phyloP scores from a whole-genome alignment of 1,140 invertebrate genomes.

The Centruroides vittatus region DNA sequence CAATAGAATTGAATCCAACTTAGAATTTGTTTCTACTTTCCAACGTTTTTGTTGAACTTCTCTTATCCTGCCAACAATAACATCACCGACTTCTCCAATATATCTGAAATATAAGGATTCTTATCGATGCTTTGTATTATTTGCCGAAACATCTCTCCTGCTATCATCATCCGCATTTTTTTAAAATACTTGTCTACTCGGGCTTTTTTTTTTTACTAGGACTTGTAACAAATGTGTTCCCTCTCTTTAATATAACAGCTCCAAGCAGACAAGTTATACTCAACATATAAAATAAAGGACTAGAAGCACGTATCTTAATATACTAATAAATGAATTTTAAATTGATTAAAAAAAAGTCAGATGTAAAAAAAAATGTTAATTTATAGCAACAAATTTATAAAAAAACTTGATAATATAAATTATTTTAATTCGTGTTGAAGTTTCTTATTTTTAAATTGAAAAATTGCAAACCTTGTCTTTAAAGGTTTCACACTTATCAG shows the following conservation, averaged over 20 bases:
- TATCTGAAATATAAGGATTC: conserved; percentile 26
- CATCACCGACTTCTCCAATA: conserved; percentile 84
- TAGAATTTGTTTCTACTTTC: conserved; percentile 89
- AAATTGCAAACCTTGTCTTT: conserved; percentile 49
- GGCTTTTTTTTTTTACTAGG: not conserved
- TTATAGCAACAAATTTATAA: too few relatives aligned
- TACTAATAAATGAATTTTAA: too few relatives aligned
- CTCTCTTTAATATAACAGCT: too few relatives aligned
- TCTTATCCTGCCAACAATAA: conserved; percentile 83
- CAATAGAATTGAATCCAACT: conserved; percentile 72
- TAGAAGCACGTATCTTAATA: too few relatives aligned
- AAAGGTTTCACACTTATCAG: conserved; percentile 78
- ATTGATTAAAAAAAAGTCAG: too few relatives aligned
- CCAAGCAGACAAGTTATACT: too few relatives aligned
- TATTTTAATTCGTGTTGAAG: too few relatives aligned
- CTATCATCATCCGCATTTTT: not conserved
- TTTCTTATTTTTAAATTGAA: not conserved
- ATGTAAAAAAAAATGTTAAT: too few relatives aligned
- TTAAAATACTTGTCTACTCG: not conserved
- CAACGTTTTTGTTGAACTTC: conserved; percentile 78
- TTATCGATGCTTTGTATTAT: too few relatives aligned
- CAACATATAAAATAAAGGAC: too few relatives aligned
- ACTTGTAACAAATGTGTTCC: not conserved
- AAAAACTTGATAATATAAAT: too few relatives aligned
- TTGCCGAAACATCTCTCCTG: too few relatives aligned